Conservation (phyloP, 2,113 vertebrate species). For the Malurus cyaneus region DNA sequence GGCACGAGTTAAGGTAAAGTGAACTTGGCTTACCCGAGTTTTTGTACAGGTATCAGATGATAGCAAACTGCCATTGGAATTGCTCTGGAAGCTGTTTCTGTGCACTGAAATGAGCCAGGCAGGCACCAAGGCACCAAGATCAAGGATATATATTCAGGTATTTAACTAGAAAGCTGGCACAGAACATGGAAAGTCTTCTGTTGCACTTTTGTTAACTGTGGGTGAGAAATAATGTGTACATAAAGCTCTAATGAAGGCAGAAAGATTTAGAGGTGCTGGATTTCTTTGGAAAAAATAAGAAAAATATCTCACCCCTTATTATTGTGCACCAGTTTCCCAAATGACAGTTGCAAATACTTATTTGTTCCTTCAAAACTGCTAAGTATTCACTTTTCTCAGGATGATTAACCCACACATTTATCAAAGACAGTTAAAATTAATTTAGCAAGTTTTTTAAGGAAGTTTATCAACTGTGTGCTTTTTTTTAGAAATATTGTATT, state of each 20-base stretch:
- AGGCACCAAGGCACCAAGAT: neutral
- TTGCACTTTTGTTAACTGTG: neutral
- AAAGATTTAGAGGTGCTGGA: neutral
- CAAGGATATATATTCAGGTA: neutral
- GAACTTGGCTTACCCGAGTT: neutral
- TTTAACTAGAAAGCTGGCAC: neutral
- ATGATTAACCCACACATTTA: neutral
- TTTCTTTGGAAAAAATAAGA: neutral
- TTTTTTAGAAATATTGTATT: neutral
- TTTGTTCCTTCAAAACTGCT: neutral
- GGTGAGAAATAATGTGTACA: neutral
- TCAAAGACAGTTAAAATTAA: neutral
- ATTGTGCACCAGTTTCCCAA: neutral
- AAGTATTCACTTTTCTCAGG: neutral
- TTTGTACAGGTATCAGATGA: neutral
- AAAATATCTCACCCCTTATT: neutral
- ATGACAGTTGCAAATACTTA: neutral
- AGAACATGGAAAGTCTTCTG: neutral
- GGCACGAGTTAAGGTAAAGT: neutral
- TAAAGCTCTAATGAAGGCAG: neutral
- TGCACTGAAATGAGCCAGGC: neutral
- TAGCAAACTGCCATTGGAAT: neutral
- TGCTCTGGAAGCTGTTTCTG: neutral
- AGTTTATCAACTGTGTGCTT: neutral
- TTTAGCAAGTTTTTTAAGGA: accelerated